A percentile compares a stretch with the other conserved stretches of the same genome.
Evolutionary conservation across 2,113 vertebrate species (phyloP).

Genomic region (Cebus imitator): DNA sequence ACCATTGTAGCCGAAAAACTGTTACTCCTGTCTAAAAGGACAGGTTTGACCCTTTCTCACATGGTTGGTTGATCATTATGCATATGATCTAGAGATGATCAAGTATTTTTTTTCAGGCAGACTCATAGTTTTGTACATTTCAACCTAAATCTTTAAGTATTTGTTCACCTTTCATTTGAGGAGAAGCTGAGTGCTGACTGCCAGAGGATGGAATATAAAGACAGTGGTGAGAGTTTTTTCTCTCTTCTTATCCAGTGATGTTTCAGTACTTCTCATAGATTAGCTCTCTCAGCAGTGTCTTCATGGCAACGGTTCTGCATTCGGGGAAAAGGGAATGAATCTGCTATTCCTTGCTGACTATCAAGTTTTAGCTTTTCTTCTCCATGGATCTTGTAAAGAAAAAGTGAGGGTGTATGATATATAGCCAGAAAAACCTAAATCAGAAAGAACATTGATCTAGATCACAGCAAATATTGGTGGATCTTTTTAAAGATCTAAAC

Average conservation of each 20-base stretch:
- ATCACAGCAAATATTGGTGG: not conserved
- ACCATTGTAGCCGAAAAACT: not conserved
- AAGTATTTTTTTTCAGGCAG: not conserved
- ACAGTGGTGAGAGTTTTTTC: not conserved
- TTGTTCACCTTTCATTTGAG: not conserved
- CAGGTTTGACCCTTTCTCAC: not conserved
- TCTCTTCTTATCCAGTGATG: not conserved
- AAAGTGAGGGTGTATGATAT: not conserved
- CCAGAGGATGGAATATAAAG: not conserved
- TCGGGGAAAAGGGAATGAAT: conserved; percentile 22
- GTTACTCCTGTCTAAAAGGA: not conserved
- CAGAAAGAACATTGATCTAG: conserved; percentile 15
- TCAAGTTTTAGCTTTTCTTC: conserved; percentile 3
- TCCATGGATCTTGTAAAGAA: not conserved
- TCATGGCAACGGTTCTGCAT: conserved; percentile 41
- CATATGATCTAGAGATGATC: not conserved
- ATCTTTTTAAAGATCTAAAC: not conserved
- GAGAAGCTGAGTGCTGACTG: not conserved
- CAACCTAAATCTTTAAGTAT: not conserved
- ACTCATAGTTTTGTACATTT: not conserved
- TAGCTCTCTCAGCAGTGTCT: not conserved
- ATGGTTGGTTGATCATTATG: not conserved
- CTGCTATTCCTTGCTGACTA: conserved; percentile 31
- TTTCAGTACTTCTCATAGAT: not conserved
- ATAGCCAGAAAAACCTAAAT: conserved; percentile 24